phyloP scores from a whole-genome alignment of 2,888 invertebrate genomes.

The Terebella lapidaria region DNA sequence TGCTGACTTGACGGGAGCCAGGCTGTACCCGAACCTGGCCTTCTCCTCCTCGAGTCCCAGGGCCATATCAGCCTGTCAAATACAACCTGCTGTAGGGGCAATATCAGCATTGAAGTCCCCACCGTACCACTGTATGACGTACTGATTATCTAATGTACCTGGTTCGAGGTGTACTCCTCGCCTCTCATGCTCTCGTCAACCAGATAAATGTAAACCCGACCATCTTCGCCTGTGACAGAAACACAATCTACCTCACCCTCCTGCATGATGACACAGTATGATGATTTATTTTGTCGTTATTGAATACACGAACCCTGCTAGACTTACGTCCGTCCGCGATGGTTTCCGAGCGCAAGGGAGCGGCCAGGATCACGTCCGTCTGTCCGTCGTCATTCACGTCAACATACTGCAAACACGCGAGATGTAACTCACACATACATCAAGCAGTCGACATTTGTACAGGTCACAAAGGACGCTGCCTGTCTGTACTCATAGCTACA shows the following conservation, averaged over 20 bases:
- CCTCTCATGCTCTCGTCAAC: not conserved
- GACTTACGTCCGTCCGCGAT: slow-evolving; percentile 2
- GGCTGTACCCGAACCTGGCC: slow-evolving; percentile 9
- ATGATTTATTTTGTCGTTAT: no score
- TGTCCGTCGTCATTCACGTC: not conserved
- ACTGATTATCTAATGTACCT: no score
- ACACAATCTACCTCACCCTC: no score
- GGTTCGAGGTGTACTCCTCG: not conserved
- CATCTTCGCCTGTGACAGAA: slow-evolving; percentile 1
- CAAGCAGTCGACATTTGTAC: not conserved
- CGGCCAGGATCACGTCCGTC: slow-evolving; percentile 3
- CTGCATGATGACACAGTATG: no score
- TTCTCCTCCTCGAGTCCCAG: slow-evolving; percentile 7
- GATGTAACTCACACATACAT: no score
- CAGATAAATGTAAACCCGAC: slow-evolving; percentile 7
- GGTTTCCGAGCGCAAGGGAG: slow-evolving; percentile 9
- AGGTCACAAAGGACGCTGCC: no score
- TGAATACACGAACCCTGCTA: no score
- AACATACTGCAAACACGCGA: no score
- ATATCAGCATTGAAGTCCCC: no score
- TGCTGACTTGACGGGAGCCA: not conserved
- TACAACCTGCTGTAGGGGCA: no score
- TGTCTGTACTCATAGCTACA: no score
- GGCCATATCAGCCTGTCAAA: slow-evolving; percentile 8
- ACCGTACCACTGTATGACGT: no score